Evolutionary conservation across 2,797 vertebrate genomes (phyloP).

Genomic region (Botia almorhae): DNA sequence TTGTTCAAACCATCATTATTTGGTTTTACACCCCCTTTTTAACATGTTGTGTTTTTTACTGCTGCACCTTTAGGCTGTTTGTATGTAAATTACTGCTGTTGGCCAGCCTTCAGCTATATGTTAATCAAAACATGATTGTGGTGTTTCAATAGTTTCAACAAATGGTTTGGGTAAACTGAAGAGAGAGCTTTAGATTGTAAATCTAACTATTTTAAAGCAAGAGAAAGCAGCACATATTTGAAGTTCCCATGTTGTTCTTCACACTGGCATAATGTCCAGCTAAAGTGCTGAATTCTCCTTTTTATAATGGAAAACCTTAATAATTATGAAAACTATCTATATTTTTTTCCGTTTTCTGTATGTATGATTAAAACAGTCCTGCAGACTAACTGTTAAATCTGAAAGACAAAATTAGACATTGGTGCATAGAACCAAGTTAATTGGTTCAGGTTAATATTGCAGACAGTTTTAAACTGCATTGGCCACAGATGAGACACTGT

Average conservation of each 20-base stretch:
- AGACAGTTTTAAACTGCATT: slow-evolving; percentile 29
- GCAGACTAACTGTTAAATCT: not conserved
- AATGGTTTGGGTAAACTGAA: not conserved
- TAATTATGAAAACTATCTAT: not conserved
- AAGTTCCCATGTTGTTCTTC: too few species aligned
- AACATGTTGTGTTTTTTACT: not conserved
- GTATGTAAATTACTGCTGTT: not conserved
- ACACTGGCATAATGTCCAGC: too few species aligned
- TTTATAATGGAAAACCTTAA: not conserved
- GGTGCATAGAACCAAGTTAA: slow-evolving; percentile 13
- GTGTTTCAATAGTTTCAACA: not conserved
- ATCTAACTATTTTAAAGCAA: not conserved
- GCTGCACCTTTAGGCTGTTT: not conserved
- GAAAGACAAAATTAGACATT: not conserved
- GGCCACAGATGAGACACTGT: slow-evolving; percentile 28
- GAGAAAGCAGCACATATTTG: too few species aligned
- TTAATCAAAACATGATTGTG: not conserved
- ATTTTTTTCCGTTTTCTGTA: not conserved
- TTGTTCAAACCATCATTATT: not conserved
- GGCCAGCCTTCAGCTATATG: not conserved
- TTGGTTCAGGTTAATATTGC: slow-evolving; percentile 35
- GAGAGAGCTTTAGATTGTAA: not conserved
- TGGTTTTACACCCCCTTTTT: not conserved
- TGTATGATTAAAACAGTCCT: slow-evolving; percentile 26
- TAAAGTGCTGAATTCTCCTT: not conserved